Evolutionary conservation across 2,888 invertebrate species (phyloP), one percentile per base, ranked within the genome.

Genomic region (Netelia fuscicornis): DNA sequence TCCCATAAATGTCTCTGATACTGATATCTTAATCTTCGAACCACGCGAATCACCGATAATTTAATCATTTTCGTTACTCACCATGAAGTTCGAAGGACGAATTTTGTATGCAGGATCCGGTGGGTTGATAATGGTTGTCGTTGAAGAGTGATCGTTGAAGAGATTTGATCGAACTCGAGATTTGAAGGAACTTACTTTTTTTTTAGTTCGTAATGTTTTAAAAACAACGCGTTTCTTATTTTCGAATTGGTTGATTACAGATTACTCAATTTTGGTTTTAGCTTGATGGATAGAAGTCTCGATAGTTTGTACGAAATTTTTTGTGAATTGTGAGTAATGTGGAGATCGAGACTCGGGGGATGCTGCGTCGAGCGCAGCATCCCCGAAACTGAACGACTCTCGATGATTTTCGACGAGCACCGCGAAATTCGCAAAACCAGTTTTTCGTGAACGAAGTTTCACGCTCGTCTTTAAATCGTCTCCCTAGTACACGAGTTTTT

Each of bases 311-410:
- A 37, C 5, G 37, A 37, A 37, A 37, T 37, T 37, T 37, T 6
- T 37, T 1, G 37, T 37, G 37, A 37, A 37, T 37, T 6, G 6
- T 6, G 37, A 37, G 37, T 37, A 37, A 37, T 37, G 8, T 8
- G 30, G 23, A 5, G 48, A 79, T 70, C 17, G 54, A 71, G 37
- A 60, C 37, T 56, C 77, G 64, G 87, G 87, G 89, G 90, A 90
- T 92, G 91, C 90, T 91, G 86, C 90, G 88, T 80, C 88, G 86
- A 84, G 77, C 89, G 87, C 91, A 90, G 92, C 92, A 91, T 92
- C 92, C 89, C 86, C 81, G 83, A 87, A 81, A 93, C 93, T 93
- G 92, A 91, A 88, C 84, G 77, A 86, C 84, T 87, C 80, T 87
- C 86, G 85, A 71, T 86, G 81, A 89, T 89, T 89, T 88, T 84